Evolutionary conservation across 2,888 invertebrate genomes (phyloP), one percentile per base, ranked within the genome.

Genomic region (Sarcophaga carnaria): DNA sequence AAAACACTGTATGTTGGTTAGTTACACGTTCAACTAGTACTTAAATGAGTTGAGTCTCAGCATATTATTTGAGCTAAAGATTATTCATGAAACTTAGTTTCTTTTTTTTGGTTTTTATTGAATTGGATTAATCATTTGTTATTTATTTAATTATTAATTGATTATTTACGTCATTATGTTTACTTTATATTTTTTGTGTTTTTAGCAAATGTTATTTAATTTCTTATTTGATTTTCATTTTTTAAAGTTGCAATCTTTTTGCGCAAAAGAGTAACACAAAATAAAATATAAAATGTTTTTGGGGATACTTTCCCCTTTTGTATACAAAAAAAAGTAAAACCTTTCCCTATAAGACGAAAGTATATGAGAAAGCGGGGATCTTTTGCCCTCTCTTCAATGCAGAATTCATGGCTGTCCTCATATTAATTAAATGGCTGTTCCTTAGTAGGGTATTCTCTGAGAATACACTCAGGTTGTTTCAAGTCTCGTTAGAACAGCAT

Each of bases 221-320:
- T 27, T 27, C 4, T 27, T 4, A 37, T 37, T 37, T 37, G 6
- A 37, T 37, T 37, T 8, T 37, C 8, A 6, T 37, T 12, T 54
- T 54, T 12, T 54, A 22, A 72, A 70, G 83, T 91, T 92, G 92
- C 90, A 92, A 92, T 80, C 92, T 92, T 89, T 91, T 92, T 92
- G 92, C 92, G 92, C 92, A 92, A 92, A 92, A 92, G 92, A 89
- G 90, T 91, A 90, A 90, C 86, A 84, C 74, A 27, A 74, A 84
- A 86, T 72, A 62, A 54, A 54, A 66, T 70, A 37, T 64, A 85
- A 86, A 88, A 82, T 83, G 76, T 76, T 22, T 25, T 22, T 22
- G 8, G 8, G 37, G 10, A 2, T 37, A 37, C 37, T 37, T 37
- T 37, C 0, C 37, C 0, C 10, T 8, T 2, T 37, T 2, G 37